Conservation (phyloP, 2,113 vertebrate species). For the Nerophis lumbriciformis region DNA sequence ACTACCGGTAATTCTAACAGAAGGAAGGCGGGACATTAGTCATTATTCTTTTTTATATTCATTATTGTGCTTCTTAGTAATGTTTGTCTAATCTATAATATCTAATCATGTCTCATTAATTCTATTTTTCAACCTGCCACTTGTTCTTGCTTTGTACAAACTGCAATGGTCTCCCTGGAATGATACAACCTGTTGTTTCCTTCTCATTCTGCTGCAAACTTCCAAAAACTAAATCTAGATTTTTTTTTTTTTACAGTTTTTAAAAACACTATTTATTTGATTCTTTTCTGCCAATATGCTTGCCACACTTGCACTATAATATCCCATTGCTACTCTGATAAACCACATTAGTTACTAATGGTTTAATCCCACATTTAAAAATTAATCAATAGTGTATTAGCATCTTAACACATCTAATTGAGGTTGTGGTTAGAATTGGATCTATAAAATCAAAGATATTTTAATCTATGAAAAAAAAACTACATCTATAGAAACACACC, state of each 20-base stretch:
- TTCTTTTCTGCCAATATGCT: too few relatives aligned
- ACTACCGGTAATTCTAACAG: neutral
- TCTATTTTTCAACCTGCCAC: conserved; percentile 11
- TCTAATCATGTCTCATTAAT: conserved; percentile 2
- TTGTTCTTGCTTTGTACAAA: conserved; percentile 5
- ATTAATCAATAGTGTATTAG: too few relatives aligned
- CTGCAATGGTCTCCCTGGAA: neutral
- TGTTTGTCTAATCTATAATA: neutral
- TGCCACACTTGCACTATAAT: too few relatives aligned
- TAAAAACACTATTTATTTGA: too few relatives aligned
- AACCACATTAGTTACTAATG: neutral
- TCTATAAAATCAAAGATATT: too few relatives aligned
- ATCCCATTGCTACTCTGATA: neutral
- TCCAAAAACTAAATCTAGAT: too few relatives aligned
- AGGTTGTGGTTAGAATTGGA: too few relatives aligned
- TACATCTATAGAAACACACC: too few relatives aligned
- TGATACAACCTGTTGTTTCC: neutral
- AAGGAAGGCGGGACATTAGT: neutral
- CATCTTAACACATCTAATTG: too few relatives aligned
- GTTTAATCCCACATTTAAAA: neutral
- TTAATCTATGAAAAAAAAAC: too few relatives aligned
- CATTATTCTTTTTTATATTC: neutral
- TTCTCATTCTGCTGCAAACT: neutral
- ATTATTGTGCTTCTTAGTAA: neutral
- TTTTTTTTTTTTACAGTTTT: too few relatives aligned